These are phyloP conservation scores for Nymphalis polychloros DNA, from an alignment of 2,888 invertebrate genomes.

Conservation along the genomic window DNA sequence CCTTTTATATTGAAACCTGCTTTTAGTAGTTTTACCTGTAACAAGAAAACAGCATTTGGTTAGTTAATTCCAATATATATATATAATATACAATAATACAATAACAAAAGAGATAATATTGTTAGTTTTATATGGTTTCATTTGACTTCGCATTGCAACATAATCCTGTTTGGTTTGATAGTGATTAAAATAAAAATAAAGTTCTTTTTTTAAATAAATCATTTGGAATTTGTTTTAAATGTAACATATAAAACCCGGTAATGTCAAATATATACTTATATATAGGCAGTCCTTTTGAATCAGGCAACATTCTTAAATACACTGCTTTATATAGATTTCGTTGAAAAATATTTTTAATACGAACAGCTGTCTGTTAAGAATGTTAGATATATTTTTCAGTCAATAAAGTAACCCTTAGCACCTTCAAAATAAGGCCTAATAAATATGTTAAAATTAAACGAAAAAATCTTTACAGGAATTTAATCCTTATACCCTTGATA, in stretches of 20 bases:
- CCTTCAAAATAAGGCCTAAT: not conserved
- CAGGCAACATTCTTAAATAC: not conserved
- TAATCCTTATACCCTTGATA: conserved; percentile 2
- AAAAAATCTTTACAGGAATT: not conserved
- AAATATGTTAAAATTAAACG: not conserved
- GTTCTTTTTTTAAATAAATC: no score
- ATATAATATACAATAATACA: not conserved
- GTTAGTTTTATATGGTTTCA: no score
- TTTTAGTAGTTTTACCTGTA: conserved; percentile 21
- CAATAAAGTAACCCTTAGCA: not conserved
- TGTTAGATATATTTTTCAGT: not conserved
- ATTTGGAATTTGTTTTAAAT: no score
- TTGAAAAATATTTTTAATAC: not conserved
- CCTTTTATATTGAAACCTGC: not conserved
- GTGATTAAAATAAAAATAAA: no score
- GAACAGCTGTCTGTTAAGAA: not conserved
- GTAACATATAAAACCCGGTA: no score
- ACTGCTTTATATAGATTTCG: not conserved
- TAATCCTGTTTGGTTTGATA: no score
- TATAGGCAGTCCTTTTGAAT: no score
- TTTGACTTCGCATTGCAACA: no score
- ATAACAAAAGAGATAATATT: no score
- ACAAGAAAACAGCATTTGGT: conserved; percentile 24
- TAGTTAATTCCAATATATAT: not conserved
- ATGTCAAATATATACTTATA: no score